phyloP scores from a whole-genome alignment of 2,113 vertebrate genomes.

The Thinocorus orbignyianus region DNA sequence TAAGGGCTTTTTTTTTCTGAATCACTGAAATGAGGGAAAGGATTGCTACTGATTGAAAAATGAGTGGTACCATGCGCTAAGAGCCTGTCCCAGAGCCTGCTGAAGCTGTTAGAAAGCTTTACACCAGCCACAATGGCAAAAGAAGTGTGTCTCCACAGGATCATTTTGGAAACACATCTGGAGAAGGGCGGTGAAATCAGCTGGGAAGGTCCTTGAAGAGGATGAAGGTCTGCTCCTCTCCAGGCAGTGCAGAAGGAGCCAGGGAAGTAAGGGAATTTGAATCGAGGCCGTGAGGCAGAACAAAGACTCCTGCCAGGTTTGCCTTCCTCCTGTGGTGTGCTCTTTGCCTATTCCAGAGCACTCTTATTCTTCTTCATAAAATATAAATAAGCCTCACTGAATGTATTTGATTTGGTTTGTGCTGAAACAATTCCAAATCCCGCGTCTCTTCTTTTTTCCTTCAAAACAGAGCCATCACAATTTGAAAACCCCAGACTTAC shows the following conservation, averaged over 20 bases:
- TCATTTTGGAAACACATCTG: not conserved
- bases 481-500: not conserved
- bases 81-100: not conserved
- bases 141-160: accelerated
- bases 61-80: not conserved
- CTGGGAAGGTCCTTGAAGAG: not conserved
- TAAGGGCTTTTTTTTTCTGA: not conserved
- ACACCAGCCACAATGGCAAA: not conserved
- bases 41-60: constrained; percentile 35
- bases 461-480: not conserved
- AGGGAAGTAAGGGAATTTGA: not conserved
- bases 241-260: not conserved
- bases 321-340: not conserved
- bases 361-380: not conserved
- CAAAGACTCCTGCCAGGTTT: not conserved
- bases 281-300: not conserved
- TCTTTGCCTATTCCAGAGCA: not conserved
- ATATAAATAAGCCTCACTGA: not conserved
- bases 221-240: not conserved
- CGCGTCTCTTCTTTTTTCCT: not conserved
- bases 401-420: not conserved
- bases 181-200: not conserved
- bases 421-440: not conserved
- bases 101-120: not conserved
- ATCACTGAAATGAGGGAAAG: not conserved